A percentile compares a stretch with the other conserved stretches of the same genome.
Conservation (phyloP, 2,113 vertebrate genomes). For the Tragulus kanchil region DNA sequence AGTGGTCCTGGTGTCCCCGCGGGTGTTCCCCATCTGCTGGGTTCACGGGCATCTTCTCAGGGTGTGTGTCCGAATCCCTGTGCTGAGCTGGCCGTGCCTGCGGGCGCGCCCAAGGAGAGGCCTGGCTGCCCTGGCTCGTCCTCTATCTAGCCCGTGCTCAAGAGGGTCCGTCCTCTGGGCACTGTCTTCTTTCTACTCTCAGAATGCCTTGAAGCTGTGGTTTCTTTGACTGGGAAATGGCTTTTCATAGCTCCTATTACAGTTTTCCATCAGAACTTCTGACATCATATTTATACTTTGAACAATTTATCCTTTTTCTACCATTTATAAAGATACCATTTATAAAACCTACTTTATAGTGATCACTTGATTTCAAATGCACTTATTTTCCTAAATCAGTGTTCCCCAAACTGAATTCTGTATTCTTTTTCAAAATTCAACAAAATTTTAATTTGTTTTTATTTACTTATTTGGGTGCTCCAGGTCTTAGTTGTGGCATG, state of each 20-base stretch:
- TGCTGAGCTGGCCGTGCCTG: not conserved
- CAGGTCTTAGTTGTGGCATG: not conserved
- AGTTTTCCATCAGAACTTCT: not conserved
- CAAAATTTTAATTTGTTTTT: not conserved
- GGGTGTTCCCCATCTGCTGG: not conserved
- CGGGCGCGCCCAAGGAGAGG: accelerated
- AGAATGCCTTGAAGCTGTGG: accelerated
- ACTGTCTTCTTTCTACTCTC: not conserved
- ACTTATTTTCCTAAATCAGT: not conserved
- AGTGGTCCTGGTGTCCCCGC: accelerated
- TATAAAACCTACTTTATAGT: not conserved
- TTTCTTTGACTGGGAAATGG: not conserved
- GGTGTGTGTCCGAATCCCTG: not conserved
- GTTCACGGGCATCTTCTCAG: not conserved
- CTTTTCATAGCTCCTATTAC: not conserved
- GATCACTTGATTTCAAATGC: not conserved
- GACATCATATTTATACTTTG: not conserved
- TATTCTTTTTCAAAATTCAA: not conserved
- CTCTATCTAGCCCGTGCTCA: accelerated
- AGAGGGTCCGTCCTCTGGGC: accelerated
- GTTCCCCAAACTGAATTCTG: not conserved
- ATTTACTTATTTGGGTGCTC: not conserved
- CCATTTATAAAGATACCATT: not conserved
- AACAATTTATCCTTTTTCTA: not conserved
- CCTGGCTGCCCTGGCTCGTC: not conserved